Conservation (phyloP, 2,113 vertebrate genomes). For the Pluvialis apricaria region DNA sequence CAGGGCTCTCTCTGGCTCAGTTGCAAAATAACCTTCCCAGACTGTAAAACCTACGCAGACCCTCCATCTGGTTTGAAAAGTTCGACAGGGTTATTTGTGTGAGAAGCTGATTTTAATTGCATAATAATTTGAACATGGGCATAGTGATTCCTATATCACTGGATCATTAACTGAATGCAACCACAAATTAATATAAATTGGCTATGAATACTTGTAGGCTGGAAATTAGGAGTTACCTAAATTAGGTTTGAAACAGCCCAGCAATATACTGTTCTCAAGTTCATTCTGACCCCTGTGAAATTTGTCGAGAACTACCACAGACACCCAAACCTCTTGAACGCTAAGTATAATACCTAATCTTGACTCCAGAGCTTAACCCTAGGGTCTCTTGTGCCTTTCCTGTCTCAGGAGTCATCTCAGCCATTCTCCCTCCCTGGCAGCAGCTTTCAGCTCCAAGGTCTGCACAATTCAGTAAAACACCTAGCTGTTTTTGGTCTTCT, state of each 20-base stretch:
- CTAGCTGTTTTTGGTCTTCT: background rate
- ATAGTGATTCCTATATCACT: background rate
- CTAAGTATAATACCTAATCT: background rate
- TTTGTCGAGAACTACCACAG: background rate
- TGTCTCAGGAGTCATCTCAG: background rate
- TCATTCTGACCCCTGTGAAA: background rate
- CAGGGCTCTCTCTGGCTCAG: background rate
- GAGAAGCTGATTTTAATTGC: constrained; percentile 1
- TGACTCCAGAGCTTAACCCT: background rate
- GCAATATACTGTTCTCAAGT: background rate
- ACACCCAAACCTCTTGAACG: background rate
- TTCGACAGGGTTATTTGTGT: background rate
- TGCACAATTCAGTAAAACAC: background rate
- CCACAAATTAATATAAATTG: background rate
- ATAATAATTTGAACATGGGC: background rate
- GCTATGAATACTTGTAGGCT: background rate
- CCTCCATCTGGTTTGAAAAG: background rate
- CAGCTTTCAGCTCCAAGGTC: background rate
- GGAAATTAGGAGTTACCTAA: background rate
- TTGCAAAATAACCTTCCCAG: background rate
- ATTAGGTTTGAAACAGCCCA: background rate
- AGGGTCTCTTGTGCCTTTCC: background rate
- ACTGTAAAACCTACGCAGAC: background rate
- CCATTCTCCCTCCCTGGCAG: background rate
- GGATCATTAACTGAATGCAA: background rate